Conservation (phyloP, 1,140 invertebrate species). For the Potamilus streckersoni region DNA sequence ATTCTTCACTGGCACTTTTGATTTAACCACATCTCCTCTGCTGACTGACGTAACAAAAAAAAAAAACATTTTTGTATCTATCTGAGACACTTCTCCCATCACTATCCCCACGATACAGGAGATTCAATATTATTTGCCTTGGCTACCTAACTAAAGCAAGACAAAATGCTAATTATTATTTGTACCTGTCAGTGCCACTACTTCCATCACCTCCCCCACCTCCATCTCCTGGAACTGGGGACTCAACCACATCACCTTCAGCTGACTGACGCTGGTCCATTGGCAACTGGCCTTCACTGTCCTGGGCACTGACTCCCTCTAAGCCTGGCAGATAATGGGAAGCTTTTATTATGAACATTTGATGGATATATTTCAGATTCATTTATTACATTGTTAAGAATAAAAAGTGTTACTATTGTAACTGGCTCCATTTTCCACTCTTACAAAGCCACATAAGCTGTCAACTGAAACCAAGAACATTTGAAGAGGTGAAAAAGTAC, state of each 20-base stretch:
- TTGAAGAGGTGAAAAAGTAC: background rate
- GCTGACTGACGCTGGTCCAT: constrained; percentile 49
- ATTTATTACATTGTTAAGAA: background rate
- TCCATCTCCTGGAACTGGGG: constrained; percentile 51
- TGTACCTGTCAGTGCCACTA: constrained; percentile 50
- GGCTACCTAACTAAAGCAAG: no score
- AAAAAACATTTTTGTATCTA: no score
- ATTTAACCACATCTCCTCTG: no score
- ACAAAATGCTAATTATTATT: no score
- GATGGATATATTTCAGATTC: background rate
- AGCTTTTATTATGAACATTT: background rate
- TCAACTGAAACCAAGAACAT: background rate
- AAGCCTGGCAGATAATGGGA: background rate
- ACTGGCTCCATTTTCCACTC: constrained; percentile 18
- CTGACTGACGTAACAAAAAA: no score
- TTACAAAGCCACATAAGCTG: constrained; percentile 13
- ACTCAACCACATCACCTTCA: constrained; percentile 50
- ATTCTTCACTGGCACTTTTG: no score
- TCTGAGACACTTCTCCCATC: no score
- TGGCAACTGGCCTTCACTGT: constrained; percentile 21
- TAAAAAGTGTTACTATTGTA: background rate
- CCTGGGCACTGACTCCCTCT: constrained; percentile 8
- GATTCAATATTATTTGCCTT: no score
- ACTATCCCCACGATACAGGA: no score
- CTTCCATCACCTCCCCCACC: constrained; percentile 53